Conservation (phyloP, 2,113 vertebrate genomes). For the Rafetus swinhoei region DNA sequence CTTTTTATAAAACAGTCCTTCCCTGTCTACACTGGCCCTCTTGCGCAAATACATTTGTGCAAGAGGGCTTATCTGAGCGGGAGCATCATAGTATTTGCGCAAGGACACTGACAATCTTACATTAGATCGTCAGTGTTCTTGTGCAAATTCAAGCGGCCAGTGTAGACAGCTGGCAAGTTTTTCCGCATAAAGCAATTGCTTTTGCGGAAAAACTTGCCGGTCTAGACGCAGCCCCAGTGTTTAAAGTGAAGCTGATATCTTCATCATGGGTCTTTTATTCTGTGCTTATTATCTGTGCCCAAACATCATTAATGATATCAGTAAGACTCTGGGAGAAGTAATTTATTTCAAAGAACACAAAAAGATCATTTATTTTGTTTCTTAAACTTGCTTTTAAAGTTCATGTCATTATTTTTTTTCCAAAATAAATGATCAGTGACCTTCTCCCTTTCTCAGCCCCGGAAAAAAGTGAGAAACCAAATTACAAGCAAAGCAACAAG, state of each 20-base stretch:
- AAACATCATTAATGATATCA: not conserved
- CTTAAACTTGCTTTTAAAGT: slow-evolving; percentile 24
- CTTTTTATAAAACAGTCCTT: no score
- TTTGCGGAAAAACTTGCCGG: no score
- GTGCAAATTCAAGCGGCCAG: no score
- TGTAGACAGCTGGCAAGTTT: no score
- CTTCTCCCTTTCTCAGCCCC: not conserved
- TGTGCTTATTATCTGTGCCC: slow-evolving; percentile 3
- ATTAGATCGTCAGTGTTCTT: no score
- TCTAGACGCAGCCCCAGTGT: no score
- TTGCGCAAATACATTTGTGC: no score
- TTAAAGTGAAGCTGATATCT: not conserved
- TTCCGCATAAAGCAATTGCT: no score
- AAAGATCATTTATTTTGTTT: slow-evolving; percentile 28
- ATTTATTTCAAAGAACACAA: not conserved
- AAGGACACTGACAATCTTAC: no score
- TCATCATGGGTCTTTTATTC: not conserved
- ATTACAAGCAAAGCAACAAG: not conserved
- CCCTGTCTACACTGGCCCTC: no score
- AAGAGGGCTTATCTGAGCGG: no score
- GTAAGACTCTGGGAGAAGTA: not conserved
- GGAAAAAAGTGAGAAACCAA: not conserved
- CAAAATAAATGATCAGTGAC: not conserved
- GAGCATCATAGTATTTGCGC: no score
- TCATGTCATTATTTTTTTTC: not conserved